These are phyloP conservation scores for Sturnus vulgaris DNA, from an alignment of 2,113 vertebrate genomes.

Conservation along the genomic window DNA sequence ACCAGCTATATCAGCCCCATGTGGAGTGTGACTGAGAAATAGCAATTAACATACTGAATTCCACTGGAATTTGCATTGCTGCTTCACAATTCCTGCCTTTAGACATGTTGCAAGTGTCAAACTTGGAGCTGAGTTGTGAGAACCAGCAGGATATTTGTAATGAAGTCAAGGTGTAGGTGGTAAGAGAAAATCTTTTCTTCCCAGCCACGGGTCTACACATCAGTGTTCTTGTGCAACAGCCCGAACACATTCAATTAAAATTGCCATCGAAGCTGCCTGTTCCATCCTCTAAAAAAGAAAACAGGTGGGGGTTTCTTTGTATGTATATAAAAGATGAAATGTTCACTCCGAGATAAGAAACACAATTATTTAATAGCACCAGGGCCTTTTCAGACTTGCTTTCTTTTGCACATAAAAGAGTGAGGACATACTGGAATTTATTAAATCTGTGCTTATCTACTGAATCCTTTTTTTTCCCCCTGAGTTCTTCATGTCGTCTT, in stretches of 20 bases:
- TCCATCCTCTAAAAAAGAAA: background rate
- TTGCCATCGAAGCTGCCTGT: background rate
- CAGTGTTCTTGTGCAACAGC: background rate
- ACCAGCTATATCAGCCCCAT: background rate
- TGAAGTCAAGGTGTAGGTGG: conserved; percentile 8
- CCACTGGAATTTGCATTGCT: background rate
- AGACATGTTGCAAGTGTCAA: background rate
- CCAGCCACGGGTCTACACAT: background rate
- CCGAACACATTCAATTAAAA: background rate
- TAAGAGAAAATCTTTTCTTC: conserved; percentile 15
- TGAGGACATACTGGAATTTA: background rate
- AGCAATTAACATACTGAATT: background rate
- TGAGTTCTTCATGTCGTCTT: background rate
- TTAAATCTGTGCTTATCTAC: background rate
- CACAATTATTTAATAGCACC: background rate
- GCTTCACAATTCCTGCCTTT: background rate
- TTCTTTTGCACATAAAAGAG: background rate
- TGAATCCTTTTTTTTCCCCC: background rate
- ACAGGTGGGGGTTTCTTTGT: background rate
- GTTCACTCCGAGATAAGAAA: background rate
- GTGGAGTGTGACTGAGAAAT: background rate
- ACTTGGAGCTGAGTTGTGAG: background rate
- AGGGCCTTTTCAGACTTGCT: background rate
- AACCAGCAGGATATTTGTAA: conserved; percentile 22
- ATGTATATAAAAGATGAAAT: background rate